Percentiles rank a stretch among this genome's conserved stretches.
phyloP scores from a whole-genome alignment of 2,888 invertebrate species.

The Agrotis puta region DNA sequence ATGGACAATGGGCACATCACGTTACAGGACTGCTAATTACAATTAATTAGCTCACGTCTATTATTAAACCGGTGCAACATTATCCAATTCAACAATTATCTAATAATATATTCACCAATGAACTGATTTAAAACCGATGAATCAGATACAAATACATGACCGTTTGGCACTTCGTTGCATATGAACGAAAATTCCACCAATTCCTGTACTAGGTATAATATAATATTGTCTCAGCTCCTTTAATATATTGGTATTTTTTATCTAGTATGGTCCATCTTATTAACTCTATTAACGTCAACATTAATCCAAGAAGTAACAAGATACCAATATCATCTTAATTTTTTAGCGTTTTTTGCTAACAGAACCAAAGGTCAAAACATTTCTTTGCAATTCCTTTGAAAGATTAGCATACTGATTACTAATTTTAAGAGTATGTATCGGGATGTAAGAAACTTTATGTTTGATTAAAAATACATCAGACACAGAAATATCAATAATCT shows the following conservation, averaged over 20 bases:
- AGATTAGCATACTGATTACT: constrained; percentile 3
- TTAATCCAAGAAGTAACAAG: not conserved
- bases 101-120: not conserved
- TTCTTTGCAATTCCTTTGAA: not conserved
- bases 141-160: not conserved
- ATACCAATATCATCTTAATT: not conserved
- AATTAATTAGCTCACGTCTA: constrained; percentile 1
- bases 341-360: not conserved
- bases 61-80: not conserved
- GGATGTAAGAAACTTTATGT: not conserved
- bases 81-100: constrained; percentile 9
- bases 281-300: too few relatives aligned
- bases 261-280: too few relatives aligned
- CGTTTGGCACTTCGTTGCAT: not conserved
- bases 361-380: not conserved
- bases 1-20: not conserved
- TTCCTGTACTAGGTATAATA: too few relatives aligned
- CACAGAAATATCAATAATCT: constrained; percentile 15
- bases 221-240: not conserved
- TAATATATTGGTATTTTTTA: constrained; percentile 7
- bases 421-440: constrained; percentile 2
- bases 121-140: constrained; percentile 7
- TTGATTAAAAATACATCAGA: constrained; percentile 7
- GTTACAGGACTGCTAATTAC: not conserved
- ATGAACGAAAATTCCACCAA: not conserved